A percentile compares a stretch with the other conserved stretches of the same genome.
Evolutionary conservation across 2,113 vertebrate genomes (phyloP).

Genomic region (Platycercus adscitus): DNA sequence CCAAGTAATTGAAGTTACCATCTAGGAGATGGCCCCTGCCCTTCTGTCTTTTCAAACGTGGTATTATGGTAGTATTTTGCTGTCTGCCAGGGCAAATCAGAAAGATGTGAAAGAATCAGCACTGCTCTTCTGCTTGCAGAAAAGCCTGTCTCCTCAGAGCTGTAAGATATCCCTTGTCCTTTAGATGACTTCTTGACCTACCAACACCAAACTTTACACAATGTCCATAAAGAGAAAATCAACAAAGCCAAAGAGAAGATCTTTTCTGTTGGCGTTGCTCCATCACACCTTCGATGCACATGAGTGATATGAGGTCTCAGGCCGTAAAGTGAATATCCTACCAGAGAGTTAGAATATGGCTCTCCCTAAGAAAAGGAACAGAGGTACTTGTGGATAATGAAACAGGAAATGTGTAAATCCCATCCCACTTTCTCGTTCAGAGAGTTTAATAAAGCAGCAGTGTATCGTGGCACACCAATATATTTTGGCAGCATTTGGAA

Average conservation of each 20-base stretch:
- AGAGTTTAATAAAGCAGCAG: slow-evolving; percentile 47
- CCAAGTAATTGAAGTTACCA: background rate
- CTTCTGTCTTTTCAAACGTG: background rate
- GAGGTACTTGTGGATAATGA: background rate
- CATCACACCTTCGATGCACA: background rate
- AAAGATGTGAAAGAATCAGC: background rate
- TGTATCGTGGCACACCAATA: background rate
- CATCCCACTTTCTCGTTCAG: background rate
- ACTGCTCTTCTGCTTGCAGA: background rate
- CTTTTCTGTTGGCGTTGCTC: background rate
- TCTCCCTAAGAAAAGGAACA: slow-evolving; percentile 6
- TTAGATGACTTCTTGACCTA: background rate
- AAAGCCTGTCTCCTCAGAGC: accelerated
- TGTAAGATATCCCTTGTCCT: background rate
- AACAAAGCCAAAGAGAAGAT: background rate
- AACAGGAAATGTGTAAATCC: slow-evolving; percentile 32
- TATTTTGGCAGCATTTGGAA: slow-evolving; percentile 36
- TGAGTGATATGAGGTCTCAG: background rate
- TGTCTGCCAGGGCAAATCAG: background rate
- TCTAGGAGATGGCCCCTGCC: accelerated
- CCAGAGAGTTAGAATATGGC: background rate
- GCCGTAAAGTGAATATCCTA: background rate
- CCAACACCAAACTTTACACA: background rate
- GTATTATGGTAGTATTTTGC: background rate
- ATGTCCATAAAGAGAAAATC: background rate